Evolutionary conservation across 2,113 vertebrate species (phyloP).

Genomic region (Vidua macroura): DNA sequence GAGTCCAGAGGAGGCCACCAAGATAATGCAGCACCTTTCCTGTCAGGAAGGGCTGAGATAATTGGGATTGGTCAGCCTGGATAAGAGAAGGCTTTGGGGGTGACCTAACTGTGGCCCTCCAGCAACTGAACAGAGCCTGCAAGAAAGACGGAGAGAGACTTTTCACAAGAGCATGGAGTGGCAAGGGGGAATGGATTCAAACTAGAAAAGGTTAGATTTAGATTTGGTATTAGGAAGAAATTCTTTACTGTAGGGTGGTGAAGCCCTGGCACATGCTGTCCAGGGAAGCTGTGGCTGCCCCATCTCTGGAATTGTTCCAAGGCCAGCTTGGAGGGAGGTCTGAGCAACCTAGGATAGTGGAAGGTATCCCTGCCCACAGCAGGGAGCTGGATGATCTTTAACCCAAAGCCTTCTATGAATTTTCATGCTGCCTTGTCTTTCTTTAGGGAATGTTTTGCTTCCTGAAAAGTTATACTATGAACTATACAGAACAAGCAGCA

Average conservation of each 20-base stretch:
- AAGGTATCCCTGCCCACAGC: neutral
- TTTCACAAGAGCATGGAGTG: too few relatives aligned
- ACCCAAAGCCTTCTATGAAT: neutral
- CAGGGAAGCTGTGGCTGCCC: neutral
- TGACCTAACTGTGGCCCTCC: neutral
- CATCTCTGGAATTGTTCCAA: neutral
- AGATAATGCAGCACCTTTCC: neutral
- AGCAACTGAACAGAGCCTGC: rapidly evolving
- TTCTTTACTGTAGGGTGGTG: neutral
- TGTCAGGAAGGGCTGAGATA: neutral
- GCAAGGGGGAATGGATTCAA: neutral
- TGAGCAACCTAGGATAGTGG: neutral
- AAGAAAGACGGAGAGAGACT: neutral
- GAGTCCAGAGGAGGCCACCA: neutral
- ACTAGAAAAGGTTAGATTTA: neutral
- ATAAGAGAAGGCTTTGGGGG: neutral
- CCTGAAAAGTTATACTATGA: neutral
- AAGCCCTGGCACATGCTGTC: neutral
- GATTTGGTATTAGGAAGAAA: neutral
- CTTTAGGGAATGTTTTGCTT: neutral
- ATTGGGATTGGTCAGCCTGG: neutral
- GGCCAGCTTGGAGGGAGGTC: neutral
- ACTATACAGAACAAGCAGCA: neutral
- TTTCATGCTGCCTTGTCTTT: neutral
- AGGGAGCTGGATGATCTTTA: neutral